A percentile compares a stretch with the other conserved stretches of the same genome.
These are phyloP conservation scores for Neopipo cinnamomea DNA, from an alignment of 2,113 vertebrate genomes.

Conservation along the genomic window DNA sequence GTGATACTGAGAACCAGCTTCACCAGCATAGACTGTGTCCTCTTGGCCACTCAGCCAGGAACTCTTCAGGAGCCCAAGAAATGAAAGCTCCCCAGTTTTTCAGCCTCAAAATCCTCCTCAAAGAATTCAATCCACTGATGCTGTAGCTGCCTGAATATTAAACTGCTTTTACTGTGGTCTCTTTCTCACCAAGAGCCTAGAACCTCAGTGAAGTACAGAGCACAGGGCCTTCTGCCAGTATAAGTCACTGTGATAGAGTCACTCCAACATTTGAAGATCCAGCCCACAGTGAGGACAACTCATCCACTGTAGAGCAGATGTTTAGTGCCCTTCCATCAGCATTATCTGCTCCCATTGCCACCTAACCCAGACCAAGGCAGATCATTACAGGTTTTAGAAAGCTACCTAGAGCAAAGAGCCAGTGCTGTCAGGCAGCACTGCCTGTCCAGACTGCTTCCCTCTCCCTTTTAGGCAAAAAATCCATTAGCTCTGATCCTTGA, in stretches of 20 bases:
- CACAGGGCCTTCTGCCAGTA: not conserved
- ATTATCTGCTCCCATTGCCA: not conserved
- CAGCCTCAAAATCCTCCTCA: not conserved
- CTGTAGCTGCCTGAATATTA: not conserved
- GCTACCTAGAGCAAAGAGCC: not conserved
- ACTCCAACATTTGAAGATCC: not conserved
- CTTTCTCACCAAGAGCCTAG: not conserved
- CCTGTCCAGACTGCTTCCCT: not conserved
- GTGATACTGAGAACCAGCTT: not conserved
- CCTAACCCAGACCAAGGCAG: not conserved
- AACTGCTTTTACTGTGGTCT: not conserved
- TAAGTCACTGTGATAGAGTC: not conserved
- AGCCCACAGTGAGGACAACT: not conserved
- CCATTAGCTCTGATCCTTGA: not conserved
- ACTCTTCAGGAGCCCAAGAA: not conserved
- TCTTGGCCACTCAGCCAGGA: not conserved
- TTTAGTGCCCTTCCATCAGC: not conserved
- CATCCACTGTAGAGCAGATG: not conserved
- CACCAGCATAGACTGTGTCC: not conserved
- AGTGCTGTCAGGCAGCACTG: not conserved
- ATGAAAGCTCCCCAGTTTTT: not conserved
- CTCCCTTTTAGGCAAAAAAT: not conserved
- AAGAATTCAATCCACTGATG: not conserved
- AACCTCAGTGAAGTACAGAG: not conserved
- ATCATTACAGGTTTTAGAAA: not conserved